These are phyloP conservation scores for Listrodromus nycthemerus DNA, from an alignment of 2,888 invertebrate species.

Conservation along the genomic window DNA sequence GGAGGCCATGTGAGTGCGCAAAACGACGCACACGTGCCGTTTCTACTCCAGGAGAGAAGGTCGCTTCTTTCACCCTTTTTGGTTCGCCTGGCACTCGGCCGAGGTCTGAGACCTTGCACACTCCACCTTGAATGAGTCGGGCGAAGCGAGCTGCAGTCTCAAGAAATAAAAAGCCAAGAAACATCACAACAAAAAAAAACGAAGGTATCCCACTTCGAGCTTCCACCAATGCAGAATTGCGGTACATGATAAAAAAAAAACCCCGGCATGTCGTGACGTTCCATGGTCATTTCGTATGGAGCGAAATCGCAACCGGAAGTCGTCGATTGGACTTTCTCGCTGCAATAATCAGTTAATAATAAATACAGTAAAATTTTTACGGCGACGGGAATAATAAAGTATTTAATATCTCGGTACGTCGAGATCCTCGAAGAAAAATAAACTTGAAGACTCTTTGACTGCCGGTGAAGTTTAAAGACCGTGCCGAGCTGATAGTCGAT, in stretches of 20 bases:
- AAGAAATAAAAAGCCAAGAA: neutral
- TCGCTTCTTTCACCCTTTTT: constrained; percentile 34
- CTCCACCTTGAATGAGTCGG: constrained; percentile 34
- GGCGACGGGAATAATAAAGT: neutral
- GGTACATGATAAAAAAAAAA: neutral
- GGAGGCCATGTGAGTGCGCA: constrained; percentile 20
- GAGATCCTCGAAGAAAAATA: constrained; percentile 11
- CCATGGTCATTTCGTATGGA: neutral
- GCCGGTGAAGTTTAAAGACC: constrained; percentile 55
- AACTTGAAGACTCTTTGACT: constrained; percentile 21
- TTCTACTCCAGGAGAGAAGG: constrained; percentile 1
- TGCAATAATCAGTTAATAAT: neutral
- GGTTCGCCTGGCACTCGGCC: constrained; percentile 14
- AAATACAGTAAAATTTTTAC: constrained; percentile 43
- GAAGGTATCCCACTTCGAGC: neutral
- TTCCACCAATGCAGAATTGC: neutral
- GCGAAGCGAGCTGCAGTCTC: neutral
- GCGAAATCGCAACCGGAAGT: constrained; percentile 22
- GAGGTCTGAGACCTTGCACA: constrained; percentile 35
- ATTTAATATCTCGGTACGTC: neutral
- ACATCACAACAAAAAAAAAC: neutral
- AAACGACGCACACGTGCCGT: constrained; percentile 11
- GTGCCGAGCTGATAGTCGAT: constrained; percentile 56
- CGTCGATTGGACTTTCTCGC: constrained; percentile 26
- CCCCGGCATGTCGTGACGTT: constrained; percentile 8